phyloP scores from a whole-genome alignment of 2,113 vertebrate species.

The Platycercus adscitus region DNA sequence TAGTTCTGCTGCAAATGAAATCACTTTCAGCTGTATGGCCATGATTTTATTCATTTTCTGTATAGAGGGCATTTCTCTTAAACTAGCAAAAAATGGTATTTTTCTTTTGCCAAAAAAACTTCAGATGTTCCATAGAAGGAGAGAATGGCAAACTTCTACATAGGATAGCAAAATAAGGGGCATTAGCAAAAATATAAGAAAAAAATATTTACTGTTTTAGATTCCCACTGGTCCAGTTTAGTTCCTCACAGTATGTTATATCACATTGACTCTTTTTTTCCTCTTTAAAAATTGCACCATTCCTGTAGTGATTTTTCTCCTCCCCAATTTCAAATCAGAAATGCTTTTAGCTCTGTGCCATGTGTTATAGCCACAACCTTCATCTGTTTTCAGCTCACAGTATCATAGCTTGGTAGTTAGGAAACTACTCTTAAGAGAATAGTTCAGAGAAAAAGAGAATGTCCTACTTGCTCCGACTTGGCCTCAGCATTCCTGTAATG shows the following conservation, averaged over 20 bases:
- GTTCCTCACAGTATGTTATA: not conserved
- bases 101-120: not conserved
- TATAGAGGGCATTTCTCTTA: not conserved
- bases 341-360: not conserved
- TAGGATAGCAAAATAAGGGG: not conserved
- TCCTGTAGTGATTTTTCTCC: not conserved
- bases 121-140: not conserved
- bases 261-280: not conserved
- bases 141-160: not conserved
- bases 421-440: not conserved
- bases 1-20: not conserved
- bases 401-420: not conserved
- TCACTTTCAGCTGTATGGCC: not conserved
- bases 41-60: not conserved
- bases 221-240: not conserved
- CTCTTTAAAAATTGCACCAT: not conserved
- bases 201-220: not conserved
- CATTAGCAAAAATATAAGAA: accelerated
- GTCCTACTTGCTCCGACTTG: not conserved
- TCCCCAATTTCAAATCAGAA: not conserved
- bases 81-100: not conserved
- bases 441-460: not conserved
- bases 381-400: not conserved
- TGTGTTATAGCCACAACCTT: not conserved
- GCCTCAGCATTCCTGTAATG: not conserved